Base-by-base conservation (phyloP, 1,140 invertebrate species). In the Orussus abietinus region DNA sequence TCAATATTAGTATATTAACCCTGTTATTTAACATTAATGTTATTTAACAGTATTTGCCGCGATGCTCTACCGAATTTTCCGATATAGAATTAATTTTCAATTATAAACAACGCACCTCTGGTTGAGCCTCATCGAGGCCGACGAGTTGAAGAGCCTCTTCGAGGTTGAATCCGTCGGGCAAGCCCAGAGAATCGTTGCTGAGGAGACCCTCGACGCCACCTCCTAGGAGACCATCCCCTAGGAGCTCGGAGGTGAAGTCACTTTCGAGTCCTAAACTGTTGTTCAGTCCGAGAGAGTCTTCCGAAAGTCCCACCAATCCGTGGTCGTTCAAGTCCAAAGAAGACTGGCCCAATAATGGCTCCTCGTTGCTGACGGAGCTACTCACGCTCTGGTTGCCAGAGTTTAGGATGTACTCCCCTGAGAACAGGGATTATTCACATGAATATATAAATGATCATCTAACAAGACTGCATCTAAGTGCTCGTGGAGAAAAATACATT, bases 121-220 rank as follows among this genome's bases (percentile, higher is more conserved):
- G 59, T 31, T 72, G 63, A 52, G 74, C 77, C 64, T 84, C 82
- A 62, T 85, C 80, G 58, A 86, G 77, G 37, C 82, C 82, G 26
- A 85, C 81, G 13, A 85, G 77, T 56, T 83, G 80, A 5, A 87
- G 74, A 20, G 84, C 83, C 57, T 85, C 83, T 54, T 86, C 84
- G 25, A 87, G 76, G 50, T 83, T 78, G 59, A 84, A 82, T 61
- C 81, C 81, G 60, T 79, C 75, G 61, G 75, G 63, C 40, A 74
- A 40, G 26, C 62, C 65, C 1, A 74, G 46, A 3, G 66, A 62
- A 29, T 74, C 67, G 59, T 66, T 69, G 52, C 57, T 58, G 1
- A 74, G 57, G 11, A 74, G 57, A 6, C 62, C 64, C 37, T 72
- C 67, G 37, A 72, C 61, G 22, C 47, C 50, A 26, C 54, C 56